These are phyloP conservation scores for Potorous gilbertii DNA, from an alignment of 2,797 vertebrate genomes.

Conservation along the genomic window DNA sequence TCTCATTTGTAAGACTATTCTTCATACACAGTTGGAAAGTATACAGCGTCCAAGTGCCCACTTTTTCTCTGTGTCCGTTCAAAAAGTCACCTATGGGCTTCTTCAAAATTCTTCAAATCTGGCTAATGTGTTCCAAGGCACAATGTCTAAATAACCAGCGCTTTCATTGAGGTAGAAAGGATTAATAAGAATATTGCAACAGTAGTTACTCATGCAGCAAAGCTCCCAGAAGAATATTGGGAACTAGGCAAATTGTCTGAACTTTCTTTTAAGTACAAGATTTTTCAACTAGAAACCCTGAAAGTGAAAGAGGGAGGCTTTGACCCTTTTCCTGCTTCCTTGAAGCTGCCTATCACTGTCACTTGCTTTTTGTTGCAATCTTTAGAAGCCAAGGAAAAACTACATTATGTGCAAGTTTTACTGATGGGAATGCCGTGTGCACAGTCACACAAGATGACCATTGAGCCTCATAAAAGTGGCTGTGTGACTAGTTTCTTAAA, in stretches of 20 bases:
- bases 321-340: slow-evolving; percentile 83
- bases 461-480: slow-evolving; percentile 77
- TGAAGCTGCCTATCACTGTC: slow-evolving; percentile 88
- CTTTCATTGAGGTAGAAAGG: too few species aligned
- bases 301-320: slow-evolving; percentile 84
- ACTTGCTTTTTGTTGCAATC: slow-evolving; percentile 90
- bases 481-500: slow-evolving; percentile 74
- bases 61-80: too few species aligned
- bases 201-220: too few species aligned
- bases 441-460: slow-evolving; percentile 83
- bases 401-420: slow-evolving; percentile 88
- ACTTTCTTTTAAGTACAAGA: slow-evolving; percentile 84
- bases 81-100: too few species aligned
- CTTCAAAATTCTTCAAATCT: too few species aligned
- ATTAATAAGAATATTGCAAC: too few species aligned
- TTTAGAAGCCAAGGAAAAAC: slow-evolving; percentile 84
- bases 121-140: too few species aligned
- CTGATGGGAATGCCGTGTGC: slow-evolving; percentile 90
- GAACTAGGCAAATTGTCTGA: slow-evolving; percentile 55
- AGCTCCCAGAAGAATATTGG: too few species aligned
- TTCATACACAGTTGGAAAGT: too few species aligned
- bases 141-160: too few species aligned
- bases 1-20: too few species aligned
- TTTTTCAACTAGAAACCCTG: slow-evolving; percentile 88
- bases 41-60: too few species aligned